Conservation (phyloP, 2,888 invertebrate species). For the Epirrhoe tristata region DNA sequence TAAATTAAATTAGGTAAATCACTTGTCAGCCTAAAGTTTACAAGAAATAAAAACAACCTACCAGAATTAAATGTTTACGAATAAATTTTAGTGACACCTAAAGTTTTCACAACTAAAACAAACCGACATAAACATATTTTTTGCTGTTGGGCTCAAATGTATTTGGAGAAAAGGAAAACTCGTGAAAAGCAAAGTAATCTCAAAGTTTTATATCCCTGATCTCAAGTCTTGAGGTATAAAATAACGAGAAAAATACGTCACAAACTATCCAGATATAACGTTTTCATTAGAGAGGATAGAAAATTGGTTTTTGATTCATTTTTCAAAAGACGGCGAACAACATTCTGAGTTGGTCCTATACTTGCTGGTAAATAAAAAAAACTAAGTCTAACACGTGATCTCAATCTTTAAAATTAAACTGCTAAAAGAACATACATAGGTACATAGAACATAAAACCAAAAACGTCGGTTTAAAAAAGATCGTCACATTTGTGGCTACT, state of each 20-base stretch:
- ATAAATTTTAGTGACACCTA: not conserved
- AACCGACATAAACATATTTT: not conserved
- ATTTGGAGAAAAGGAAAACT: not conserved
- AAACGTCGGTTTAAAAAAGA: no score
- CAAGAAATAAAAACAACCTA: no score
- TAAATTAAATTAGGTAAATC: no score
- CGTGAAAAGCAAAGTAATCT: conserved; percentile 21
- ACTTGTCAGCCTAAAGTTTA: no score
- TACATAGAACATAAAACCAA: no score
- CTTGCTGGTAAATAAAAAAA: no score
- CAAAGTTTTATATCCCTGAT: conserved; percentile 18
- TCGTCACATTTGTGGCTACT: no score
- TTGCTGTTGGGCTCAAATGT: not conserved
- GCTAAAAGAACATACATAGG: no score
- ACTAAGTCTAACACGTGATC: no score
- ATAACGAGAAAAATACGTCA: conserved; percentile 26
- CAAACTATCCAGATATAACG: conserved; percentile 40
- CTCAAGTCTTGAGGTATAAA: conserved; percentile 17
- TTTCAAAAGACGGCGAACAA: not conserved
- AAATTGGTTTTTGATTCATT: conserved; percentile 2
- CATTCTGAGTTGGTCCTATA: not conserved
- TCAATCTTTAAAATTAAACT: no score
- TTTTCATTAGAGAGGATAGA: conserved; percentile 37
- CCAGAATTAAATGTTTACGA: no score
- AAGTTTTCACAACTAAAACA: not conserved